These are phyloP conservation scores for Cylloceria caligata DNA, from an alignment of 2,888 invertebrate genomes.

Conservation along the genomic window DNA sequence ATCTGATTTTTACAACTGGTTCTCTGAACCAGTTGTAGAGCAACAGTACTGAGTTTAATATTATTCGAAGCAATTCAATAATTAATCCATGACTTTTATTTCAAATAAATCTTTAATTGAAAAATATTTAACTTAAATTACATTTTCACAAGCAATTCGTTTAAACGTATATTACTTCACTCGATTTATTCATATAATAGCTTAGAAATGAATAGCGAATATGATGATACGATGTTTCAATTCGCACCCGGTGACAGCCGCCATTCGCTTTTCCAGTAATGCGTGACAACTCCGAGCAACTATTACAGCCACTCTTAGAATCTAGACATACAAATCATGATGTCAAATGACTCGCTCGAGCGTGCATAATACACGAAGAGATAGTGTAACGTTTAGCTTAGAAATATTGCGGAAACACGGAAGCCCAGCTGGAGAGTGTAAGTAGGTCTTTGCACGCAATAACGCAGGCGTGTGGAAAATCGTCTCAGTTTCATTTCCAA, in stretches of 20 bases:
- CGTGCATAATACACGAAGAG: slow-evolving; percentile 35
- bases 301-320: slow-evolving; percentile 1
- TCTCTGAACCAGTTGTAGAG: neutral
- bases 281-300: slow-evolving; percentile 45
- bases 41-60: neutral
- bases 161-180: neutral
- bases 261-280: slow-evolving; percentile 38
- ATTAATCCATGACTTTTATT: neutral
- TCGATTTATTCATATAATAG: slow-evolving; percentile 38
- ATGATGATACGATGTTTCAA: slow-evolving; percentile 31
- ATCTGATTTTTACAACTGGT: slow-evolving; percentile 18
- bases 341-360: slow-evolving; percentile 50
- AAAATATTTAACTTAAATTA: neutral
- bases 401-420: slow-evolving; percentile 31
- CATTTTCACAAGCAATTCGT: no score
- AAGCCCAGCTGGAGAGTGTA: neutral
- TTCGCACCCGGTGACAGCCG: slow-evolving; percentile 36
- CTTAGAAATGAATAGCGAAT: neutral
- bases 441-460: slow-evolving; percentile 17
- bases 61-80: neutral
- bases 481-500: neutral
- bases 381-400: slow-evolving; percentile 33
- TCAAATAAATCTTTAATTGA: neutral
- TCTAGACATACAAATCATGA: slow-evolving; percentile 46
- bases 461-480: neutral